Evolutionary conservation across 1,140 invertebrate species (phyloP).

Genomic region (Musca vetustissima): DNA sequence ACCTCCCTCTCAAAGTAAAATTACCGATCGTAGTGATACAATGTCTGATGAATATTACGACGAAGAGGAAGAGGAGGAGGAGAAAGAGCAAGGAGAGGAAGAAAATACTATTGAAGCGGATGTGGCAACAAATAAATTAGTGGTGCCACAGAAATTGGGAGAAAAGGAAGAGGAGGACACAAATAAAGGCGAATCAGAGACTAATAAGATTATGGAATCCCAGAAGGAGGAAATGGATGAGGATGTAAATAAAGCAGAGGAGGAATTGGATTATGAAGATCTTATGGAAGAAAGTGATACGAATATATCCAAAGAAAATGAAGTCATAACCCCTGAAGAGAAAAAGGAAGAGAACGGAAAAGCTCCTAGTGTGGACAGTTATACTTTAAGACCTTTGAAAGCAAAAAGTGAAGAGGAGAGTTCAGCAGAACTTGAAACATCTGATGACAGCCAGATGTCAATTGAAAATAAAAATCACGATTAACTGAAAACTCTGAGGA

Average conservation of each 20-base stretch:
- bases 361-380: neutral
- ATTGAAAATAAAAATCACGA: neutral
- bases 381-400: too few species aligned
- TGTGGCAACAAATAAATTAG: too few species aligned
- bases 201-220: neutral
- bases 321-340: slow-evolving; percentile 14
- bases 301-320: slow-evolving; percentile 5
- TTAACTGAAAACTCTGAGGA: neutral
- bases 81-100: too few species aligned
- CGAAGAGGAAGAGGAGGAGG: slow-evolving; percentile 19
- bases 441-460: neutral
- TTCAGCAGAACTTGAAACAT: neutral
- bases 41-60: slow-evolving; percentile 19
- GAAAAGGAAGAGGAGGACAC: neutral
- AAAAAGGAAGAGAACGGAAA: neutral
- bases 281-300: slow-evolving; percentile 5
- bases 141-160: too few species aligned
- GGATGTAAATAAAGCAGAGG: slow-evolving; percentile 15
- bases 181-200: neutral
- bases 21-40: neutral
- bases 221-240: neutral
- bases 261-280: neutral
- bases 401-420: neutral
- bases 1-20: slow-evolving; percentile 21
- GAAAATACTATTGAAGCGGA: too few species aligned